phyloP scores from a whole-genome alignment of 2,797 vertebrate species.

The Kryptolebias ocellatus region DNA sequence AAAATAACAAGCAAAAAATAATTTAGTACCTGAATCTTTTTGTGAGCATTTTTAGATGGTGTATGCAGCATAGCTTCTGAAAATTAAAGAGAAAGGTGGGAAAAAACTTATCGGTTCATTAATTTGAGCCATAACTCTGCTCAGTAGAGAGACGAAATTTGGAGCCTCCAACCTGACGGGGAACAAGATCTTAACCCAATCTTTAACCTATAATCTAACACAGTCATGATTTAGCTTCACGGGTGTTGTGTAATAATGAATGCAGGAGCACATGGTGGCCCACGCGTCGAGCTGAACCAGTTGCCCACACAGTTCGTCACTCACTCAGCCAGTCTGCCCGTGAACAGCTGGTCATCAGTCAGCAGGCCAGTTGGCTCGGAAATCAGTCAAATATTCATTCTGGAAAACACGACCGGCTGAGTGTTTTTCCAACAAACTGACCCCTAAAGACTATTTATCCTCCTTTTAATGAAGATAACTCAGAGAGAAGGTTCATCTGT shows the following conservation, averaged over 20 bases:
- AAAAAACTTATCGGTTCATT: not conserved
- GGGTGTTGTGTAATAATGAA: slow-evolving; percentile 8
- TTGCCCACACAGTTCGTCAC: slow-evolving; percentile 22
- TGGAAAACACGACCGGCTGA: not conserved
- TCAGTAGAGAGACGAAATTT: not conserved
- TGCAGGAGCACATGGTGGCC: slow-evolving; percentile 9
- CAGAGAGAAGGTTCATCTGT: not conserved
- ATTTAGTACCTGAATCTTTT: no score
- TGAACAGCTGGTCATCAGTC: slow-evolving; percentile 36
- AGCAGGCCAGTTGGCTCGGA: slow-evolving; percentile 11
- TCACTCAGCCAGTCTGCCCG: slow-evolving; percentile 18
- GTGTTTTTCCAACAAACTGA: not conserved
- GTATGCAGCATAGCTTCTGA: no score
- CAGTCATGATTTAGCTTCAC: not conserved
- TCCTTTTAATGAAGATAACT: not conserved
- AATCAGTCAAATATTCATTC: slow-evolving; percentile 6
- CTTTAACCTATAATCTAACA: slow-evolving; percentile 3
- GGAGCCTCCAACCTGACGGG: not conserved
- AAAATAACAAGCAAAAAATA: no score
- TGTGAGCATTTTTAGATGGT: no score
- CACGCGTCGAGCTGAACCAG: slow-evolving; percentile 13
- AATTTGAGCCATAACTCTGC: no score
- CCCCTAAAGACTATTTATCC: slow-evolving; percentile 1
- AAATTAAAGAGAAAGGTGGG: not conserved
- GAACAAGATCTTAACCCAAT: not conserved